Percentiles rank a stretch among this genome's conserved stretches.
Evolutionary conservation across 2,113 vertebrate genomes (phyloP).

Genomic region (Ramphastos sulfuratus): DNA sequence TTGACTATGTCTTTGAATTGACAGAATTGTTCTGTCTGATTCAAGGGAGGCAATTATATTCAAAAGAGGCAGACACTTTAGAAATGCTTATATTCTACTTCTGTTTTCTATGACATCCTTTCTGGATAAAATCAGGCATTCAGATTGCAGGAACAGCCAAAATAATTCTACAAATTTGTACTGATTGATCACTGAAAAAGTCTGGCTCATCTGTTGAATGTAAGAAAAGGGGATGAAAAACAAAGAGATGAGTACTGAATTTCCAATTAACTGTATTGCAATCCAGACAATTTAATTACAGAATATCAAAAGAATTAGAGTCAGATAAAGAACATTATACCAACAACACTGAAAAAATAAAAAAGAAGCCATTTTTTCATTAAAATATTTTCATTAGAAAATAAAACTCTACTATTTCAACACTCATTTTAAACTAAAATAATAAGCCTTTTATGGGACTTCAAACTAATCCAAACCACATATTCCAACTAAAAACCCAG

Average conservation of each 20-base stretch:
- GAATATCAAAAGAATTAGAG: not conserved
- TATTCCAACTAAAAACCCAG: conserved; percentile 10
- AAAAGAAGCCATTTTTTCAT: not conserved
- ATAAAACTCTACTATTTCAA: not conserved
- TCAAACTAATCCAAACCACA: not conserved
- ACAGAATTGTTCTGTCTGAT: not conserved
- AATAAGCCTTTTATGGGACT: not conserved
- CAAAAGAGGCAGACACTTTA: not conserved
- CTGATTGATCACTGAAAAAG: not conserved
- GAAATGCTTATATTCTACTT: not conserved
- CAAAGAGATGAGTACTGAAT: not conserved
- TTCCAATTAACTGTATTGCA: not conserved
- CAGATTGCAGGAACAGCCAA: not conserved
- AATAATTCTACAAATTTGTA: not conserved
- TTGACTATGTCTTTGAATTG: not conserved
- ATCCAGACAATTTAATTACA: not conserved
- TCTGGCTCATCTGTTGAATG: not conserved
- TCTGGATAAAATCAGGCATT: not conserved
- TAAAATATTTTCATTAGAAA: not conserved
- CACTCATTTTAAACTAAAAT: not conserved
- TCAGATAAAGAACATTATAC: not conserved
- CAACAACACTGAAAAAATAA: not conserved
- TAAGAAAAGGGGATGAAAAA: not conserved
- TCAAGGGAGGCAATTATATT: not conserved
- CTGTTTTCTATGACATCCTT: not conserved